Evolutionary conservation across 1,140 invertebrate species (phyloP).

Genomic region (Plutomurus gul): DNA sequence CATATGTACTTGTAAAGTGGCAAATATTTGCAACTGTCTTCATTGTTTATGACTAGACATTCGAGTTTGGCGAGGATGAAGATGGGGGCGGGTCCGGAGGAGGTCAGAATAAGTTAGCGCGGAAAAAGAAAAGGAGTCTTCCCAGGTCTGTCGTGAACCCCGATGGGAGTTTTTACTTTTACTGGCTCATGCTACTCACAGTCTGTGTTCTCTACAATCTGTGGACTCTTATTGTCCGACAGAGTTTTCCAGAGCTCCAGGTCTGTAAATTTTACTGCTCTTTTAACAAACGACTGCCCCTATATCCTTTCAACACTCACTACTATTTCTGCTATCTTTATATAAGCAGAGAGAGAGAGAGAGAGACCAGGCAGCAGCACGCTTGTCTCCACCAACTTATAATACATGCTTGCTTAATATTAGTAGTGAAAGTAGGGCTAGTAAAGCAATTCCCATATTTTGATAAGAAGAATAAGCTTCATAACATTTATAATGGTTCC

Average conservation of each 20-base stretch:
- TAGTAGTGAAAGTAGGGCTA: too few relatives aligned
- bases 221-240: slow-evolving; percentile 92
- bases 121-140: slow-evolving; percentile 67
- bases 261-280: slow-evolving; percentile 54
- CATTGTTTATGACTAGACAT: slow-evolving; percentile 63
- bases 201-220: slow-evolving; percentile 90
- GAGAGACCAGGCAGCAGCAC: too few relatives aligned
- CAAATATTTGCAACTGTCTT: not conserved
- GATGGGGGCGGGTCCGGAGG: slow-evolving; percentile 64
- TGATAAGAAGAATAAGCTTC: too few relatives aligned
- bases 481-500: too few relatives aligned
- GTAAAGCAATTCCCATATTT: too few relatives aligned
- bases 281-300: not conserved
- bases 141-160: slow-evolving; percentile 88
- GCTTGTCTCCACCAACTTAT: too few relatives aligned
- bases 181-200: slow-evolving; percentile 89
- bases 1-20: too few relatives aligned
- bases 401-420: too few relatives aligned
- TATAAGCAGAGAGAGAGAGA: too few relatives aligned
- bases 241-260: slow-evolving; percentile 90
- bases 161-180: slow-evolving; percentile 93
- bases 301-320: too few relatives aligned
- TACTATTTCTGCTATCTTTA: not conserved
- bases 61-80: slow-evolving; percentile 66
- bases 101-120: slow-evolving; percentile 62